phyloP scores from a whole-genome alignment of 2,888 invertebrate species.

The Cerceris rybyensis region DNA sequence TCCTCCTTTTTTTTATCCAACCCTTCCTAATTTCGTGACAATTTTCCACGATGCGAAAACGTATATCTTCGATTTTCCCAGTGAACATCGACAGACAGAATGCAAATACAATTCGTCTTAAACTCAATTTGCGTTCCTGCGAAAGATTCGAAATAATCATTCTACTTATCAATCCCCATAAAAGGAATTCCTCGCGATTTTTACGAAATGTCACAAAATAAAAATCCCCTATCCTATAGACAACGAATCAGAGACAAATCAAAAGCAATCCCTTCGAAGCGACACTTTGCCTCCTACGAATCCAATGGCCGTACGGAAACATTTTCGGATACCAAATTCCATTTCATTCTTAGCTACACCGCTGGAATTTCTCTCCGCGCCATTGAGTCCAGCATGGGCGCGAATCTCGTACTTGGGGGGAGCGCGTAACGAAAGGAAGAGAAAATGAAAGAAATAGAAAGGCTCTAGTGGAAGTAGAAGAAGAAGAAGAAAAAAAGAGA shows the following conservation, averaged over 20 bases:
- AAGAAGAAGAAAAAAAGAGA: slow-evolving; percentile 21
- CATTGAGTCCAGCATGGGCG: slow-evolving; percentile 34
- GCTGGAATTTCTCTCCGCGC: slow-evolving; percentile 50
- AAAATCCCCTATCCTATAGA: background rate
- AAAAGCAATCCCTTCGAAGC: slow-evolving; percentile 11
- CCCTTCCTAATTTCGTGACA: too few relatives aligned
- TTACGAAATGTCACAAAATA: background rate
- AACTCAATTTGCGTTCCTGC: too few relatives aligned
- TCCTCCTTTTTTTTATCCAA: too few relatives aligned
- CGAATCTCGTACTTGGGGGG: background rate
- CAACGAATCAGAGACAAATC: slow-evolving; percentile 19
- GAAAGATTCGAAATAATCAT: background rate
- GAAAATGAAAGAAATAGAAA: slow-evolving; percentile 7
- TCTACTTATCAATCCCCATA: background rate
- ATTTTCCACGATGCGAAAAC: too few relatives aligned
- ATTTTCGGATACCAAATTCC: slow-evolving; percentile 30
- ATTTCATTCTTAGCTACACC: slow-evolving; percentile 47
- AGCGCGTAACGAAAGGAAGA: background rate
- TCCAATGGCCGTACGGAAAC: background rate
- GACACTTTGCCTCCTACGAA: slow-evolving; percentile 13
- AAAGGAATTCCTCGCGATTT: background rate
- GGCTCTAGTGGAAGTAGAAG: background rate
- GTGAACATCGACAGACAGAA: too few relatives aligned
- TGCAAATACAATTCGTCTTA: too few relatives aligned
- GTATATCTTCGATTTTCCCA: too few relatives aligned